Evolutionary conservation across 2,113 vertebrate species (phyloP).

Genomic region (Mormyrus iriodes): DNA sequence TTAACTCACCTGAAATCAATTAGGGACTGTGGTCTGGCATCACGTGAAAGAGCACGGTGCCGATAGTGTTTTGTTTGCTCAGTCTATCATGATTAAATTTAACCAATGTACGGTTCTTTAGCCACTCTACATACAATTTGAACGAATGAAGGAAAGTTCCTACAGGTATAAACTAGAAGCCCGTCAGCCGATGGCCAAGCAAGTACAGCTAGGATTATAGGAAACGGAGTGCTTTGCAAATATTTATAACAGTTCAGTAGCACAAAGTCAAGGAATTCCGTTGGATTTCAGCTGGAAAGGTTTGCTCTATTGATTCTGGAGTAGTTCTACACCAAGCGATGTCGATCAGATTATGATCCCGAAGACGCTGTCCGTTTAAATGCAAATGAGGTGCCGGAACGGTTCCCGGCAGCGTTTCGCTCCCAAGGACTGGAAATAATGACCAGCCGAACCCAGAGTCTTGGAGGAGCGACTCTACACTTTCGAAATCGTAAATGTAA

Average conservation of each 20-base stretch:
- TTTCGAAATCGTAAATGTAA: not conserved
- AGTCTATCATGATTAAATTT: too few species aligned
- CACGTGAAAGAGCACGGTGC: too few species aligned
- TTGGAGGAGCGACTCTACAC: not conserved
- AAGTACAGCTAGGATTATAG: not conserved
- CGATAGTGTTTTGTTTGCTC: too few species aligned
- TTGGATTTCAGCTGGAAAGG: not conserved
- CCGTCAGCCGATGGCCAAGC: not conserved
- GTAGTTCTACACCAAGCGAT: not conserved
- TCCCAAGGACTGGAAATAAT: not conserved
- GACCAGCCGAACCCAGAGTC: not conserved
- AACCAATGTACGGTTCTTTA: not conserved
- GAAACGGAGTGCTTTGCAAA: not conserved
- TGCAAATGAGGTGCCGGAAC: not conserved
- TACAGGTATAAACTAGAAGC: not conserved
- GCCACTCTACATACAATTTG: not conserved
- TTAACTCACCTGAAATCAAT: too few species aligned
- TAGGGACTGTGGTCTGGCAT: too few species aligned
- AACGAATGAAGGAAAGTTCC: not conserved
- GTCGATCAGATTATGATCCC: not conserved
- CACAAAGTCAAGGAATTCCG: not conserved
- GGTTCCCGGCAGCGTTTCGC: not conserved
- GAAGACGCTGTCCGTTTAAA: not conserved
- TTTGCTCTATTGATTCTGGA: not conserved
- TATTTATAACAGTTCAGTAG: not conserved